Base-by-base conservation (phyloP, 2,113 vertebrate species). In the Elaphurus davidianus region DNA sequence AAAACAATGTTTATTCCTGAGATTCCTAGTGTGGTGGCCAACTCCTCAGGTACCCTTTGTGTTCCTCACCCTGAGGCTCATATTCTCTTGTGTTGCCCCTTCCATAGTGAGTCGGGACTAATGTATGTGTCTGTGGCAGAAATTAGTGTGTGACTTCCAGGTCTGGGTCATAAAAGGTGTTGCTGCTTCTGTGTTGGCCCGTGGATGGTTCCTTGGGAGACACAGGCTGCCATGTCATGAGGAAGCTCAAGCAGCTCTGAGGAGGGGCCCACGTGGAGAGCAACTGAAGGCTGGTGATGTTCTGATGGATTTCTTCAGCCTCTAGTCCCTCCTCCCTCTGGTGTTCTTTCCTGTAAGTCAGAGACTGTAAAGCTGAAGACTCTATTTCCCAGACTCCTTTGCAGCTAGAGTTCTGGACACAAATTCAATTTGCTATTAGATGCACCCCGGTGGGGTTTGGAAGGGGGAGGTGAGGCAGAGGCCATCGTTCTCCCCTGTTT, bases 401-500 rank as follows among this genome's bases (percentile, higher is more conserved):
- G 36, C 40, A 76, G 36, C 40, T 43, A 76, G 40, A 76, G 23
- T 43, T 76, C 71, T 76, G 71, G 23, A 76, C 21, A 43, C 9
- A 25, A 27, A 76, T 76, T 76, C 71, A 40, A 0, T 25, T 43
- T 43, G 28, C 60, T 33, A 5, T n/a, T 21, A 7, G 62, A 30
- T 15, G 11, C 43, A 7, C 64, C 28, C 2, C 3, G 14, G n/a
- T 74, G 76, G 76, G 62, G n/a, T 45, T 30, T 36, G 25, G 60
- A 59, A 50, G 36, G 59, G 3, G 4, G 79, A 85, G 21, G 2
- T 27, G 17, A 33, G 60, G 59, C 19, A 15, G 74, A 8, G 10
- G 40, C 14, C 74, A 19, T 4, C 0, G 0, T 33, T 40, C 89
- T n/a, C 74, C 1, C 2, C 4, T 25, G 25, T 57, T 9, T 7